Base-by-base conservation (phyloP, 2,797 vertebrate species). In the Sebastes goodei region DNA sequence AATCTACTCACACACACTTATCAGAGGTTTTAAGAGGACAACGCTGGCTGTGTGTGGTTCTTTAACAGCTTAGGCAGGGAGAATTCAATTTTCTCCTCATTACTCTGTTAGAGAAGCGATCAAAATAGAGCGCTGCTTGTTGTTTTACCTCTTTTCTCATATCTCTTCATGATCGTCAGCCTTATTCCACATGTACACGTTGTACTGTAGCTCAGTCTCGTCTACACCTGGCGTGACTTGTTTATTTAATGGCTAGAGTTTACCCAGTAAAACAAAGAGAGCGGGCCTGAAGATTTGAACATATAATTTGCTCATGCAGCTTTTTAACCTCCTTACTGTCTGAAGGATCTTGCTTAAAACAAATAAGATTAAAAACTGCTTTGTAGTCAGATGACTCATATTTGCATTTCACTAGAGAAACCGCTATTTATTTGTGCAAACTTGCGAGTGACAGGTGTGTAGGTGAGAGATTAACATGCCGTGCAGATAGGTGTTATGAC, bases 41-140 rank as follows among this genome's bases (percentile, higher is more conserved):
- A 46, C 38, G n/a, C 11, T 67, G 20, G 8, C 5, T 46, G n/a
- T 81, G 55, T 85, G 62, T 82, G 76, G 49, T 70, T 68, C 12
- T 69, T 6, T 25, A 63, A 29, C 38, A 46, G 38, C 27, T 53
- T 5, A 15, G 3, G 4, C 56, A 64, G 3, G 14, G 56, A 62
- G 6, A 74, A 81, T 81, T 74, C 0, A 49, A 74, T 76, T 76
- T 81, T 71, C 33, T 78, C 70, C 74, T 79, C 69, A 77, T 79
- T 80, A 66, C 57, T 65, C 53, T 70, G 15, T 70, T 23, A 62
- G 35, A 59, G 33, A 64, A 60, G 38, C 29, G 32, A 70, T 75
- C 32, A 42, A n/a, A 59, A 57, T 67, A 38, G 32, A 64, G 11
- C 25, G 52, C 7, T 61, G 52, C 27, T 71, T 30, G 63, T 38